These are phyloP conservation scores for Apodemus speciosus DNA, from an alignment of 2,113 vertebrate genomes.

Conservation along the genomic window DNA sequence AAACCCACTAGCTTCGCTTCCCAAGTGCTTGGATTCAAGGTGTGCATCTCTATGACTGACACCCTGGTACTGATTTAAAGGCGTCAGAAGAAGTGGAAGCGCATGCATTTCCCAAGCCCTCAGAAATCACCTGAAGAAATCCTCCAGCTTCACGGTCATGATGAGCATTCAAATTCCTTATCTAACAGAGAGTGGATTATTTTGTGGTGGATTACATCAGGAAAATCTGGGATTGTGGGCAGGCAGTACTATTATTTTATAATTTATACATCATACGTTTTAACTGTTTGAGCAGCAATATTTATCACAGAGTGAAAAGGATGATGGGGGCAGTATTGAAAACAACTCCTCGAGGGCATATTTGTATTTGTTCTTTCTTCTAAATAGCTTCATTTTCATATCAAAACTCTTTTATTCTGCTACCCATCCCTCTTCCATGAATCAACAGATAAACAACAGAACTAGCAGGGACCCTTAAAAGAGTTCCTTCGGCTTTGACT, in stretches of 20 bases:
- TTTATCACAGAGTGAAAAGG: neutral
- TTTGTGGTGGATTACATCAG: neutral
- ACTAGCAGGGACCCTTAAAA: neutral
- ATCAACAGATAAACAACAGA: neutral
- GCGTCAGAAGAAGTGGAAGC: neutral
- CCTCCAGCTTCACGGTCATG: constrained; percentile 13
- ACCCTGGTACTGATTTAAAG: neutral
- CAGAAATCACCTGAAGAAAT: neutral
- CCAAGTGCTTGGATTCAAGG: neutral
- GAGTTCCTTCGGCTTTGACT: neutral
- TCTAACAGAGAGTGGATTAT: neutral
- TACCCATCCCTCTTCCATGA: neutral
- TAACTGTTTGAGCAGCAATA: neutral
- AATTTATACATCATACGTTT: constrained; percentile 35
- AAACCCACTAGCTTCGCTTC: neutral
- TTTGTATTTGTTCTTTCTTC: neutral
- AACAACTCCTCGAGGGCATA: neutral
- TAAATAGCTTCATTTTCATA: constrained; percentile 4
- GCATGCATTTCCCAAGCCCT: constrained; percentile 20
- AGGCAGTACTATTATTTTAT: neutral
- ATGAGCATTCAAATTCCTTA: constrained; percentile 32
- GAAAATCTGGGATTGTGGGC: neutral
- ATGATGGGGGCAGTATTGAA: neutral
- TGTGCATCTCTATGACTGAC: neutral
- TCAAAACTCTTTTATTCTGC: neutral